These are phyloP conservation scores for Oreochromis grahami DNA, from an alignment of 2,797 vertebrate species.

Conservation along the genomic window DNA sequence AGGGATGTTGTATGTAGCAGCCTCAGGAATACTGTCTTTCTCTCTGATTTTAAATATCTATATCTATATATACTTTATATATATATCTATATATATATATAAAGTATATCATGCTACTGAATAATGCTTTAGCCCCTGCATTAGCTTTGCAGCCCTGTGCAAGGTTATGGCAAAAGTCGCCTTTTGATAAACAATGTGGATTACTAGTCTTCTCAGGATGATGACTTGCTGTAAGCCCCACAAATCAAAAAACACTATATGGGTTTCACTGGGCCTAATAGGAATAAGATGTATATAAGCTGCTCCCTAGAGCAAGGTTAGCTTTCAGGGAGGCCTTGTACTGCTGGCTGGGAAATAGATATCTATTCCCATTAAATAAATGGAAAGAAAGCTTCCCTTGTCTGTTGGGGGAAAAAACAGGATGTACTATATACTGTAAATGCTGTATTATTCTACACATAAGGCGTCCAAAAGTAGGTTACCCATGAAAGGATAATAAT, in stretches of 20 bases:
- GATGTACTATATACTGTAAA: neutral
- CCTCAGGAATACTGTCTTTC: neutral
- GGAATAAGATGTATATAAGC: conserved; percentile 34
- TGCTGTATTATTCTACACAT: neutral
- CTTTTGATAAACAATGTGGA: conserved; percentile 62
- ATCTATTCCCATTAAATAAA: neutral
- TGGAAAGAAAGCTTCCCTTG: neutral
- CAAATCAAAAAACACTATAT: conserved; percentile 40
- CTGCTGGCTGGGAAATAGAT: neutral
- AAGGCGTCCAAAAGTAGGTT: neutral
- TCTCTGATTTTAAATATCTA: conserved; percentile 29
- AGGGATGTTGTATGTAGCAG: conserved; percentile 20
- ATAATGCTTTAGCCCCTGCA: conserved; percentile 34
- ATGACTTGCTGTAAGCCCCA: conserved; percentile 48
- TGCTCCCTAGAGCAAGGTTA: conserved; percentile 19
- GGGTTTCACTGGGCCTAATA: conserved; percentile 31
- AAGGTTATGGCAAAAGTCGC: conserved; percentile 45
- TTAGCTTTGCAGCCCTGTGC: conserved; percentile 33
- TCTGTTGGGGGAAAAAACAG: neutral
- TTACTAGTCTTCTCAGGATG: conserved; percentile 53
- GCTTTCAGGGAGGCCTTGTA: neutral
- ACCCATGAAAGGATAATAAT: neutral
- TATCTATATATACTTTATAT: too few species aligned
- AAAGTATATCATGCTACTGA: conserved; percentile 38
- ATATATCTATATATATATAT: too few species aligned